Evolutionary conservation across 2,888 invertebrate genomes (phyloP).

Genomic region (Osmoderma eremita): DNA sequence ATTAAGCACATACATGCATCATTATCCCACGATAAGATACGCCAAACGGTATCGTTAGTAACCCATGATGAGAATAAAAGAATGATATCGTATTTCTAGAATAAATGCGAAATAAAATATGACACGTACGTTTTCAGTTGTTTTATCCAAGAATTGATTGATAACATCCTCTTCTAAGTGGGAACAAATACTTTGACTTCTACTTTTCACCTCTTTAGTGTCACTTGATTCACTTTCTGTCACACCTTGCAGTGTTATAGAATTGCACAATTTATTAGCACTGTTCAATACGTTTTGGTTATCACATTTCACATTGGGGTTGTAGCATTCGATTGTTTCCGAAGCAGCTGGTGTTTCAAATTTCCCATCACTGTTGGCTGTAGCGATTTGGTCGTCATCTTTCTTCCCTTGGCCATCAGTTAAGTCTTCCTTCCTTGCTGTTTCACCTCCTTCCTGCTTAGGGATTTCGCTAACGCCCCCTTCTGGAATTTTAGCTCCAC

Average conservation of each 20-base stretch:
- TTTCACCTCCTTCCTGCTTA: background rate
- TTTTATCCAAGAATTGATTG: constrained; percentile 55
- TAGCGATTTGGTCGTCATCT: background rate
- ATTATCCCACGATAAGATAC: constrained; percentile 28
- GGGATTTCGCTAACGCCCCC: background rate
- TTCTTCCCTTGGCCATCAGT: background rate
- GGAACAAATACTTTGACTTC: constrained; percentile 42
- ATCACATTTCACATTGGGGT: constrained; percentile 18
- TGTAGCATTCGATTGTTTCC: background rate
- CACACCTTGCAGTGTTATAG: constrained; percentile 38
- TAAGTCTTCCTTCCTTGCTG: background rate
- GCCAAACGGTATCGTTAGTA: background rate
- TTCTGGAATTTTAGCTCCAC: background rate
- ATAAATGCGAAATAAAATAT: constrained; percentile 13
- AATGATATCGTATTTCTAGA: background rate
- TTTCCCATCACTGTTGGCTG: constrained; percentile 16
- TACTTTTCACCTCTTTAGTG: constrained; percentile 26
- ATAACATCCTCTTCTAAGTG: constrained; percentile 54
- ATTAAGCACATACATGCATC: constrained; percentile 6
- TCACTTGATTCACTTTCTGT: constrained; percentile 42
- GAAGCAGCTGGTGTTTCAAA: background rate
- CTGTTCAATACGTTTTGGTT: background rate
- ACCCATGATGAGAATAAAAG: background rate
- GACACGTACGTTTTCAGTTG: constrained; percentile 56
- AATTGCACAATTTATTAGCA: constrained; percentile 4